Conservation (phyloP, 2,113 vertebrate genomes). For the Montifringilla adamsi region DNA sequence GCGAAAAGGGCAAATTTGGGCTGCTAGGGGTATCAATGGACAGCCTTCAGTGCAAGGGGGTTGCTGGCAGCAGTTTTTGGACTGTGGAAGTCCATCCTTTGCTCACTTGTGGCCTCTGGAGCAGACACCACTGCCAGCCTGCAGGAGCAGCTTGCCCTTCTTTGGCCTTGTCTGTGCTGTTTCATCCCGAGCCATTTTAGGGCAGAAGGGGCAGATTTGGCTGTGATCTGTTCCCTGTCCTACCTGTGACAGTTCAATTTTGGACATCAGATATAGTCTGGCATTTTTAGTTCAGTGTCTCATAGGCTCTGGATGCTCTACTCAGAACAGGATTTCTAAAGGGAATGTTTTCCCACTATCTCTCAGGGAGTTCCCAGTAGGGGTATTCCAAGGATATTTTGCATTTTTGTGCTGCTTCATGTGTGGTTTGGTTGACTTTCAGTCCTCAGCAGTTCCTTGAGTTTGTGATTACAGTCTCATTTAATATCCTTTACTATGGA, state of each 20-base stretch:
- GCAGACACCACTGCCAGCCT: neutral
- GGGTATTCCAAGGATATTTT: neutral
- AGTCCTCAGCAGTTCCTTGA: neutral
- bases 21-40: neutral
- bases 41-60: neutral
- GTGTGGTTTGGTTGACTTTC: neutral
- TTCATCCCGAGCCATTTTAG: neutral
- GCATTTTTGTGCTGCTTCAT: neutral
- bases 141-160: neutral
- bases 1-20: neutral
- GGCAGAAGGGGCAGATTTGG: neutral
- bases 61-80: neutral
- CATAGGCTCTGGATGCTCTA: neutral
- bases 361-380: neutral
- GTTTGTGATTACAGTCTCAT: neutral
- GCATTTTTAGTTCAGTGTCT: neutral
- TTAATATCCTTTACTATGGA: conserved; percentile 24
- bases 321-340: neutral
- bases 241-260: neutral
- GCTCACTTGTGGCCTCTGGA: neutral
- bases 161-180: neutral
- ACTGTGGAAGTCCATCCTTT: neutral
- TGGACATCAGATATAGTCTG: neutral
- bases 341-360: neutral
- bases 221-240: neutral